phyloP scores from a whole-genome alignment of 2,113 vertebrate species.

The Hydrolagus affinis region DNA sequence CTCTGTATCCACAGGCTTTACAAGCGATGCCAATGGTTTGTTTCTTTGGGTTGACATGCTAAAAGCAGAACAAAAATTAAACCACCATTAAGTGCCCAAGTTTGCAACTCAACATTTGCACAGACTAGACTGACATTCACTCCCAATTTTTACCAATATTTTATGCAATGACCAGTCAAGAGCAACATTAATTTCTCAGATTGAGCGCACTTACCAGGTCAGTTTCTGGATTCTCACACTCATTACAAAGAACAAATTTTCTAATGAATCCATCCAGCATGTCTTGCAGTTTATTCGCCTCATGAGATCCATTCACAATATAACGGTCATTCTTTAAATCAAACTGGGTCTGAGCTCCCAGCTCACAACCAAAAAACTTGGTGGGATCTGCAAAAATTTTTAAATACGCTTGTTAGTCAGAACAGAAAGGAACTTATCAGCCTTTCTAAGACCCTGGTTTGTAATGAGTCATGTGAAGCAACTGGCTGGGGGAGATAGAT shows the following conservation, averaged over 20 bases:
- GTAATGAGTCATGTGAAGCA: background rate
- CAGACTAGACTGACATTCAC: too few species aligned
- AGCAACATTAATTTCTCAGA: background rate
- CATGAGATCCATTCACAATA: slow-evolving; percentile 99
- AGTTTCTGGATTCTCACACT: slow-evolving; percentile 99
- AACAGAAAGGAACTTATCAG: background rate
- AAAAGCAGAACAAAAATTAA: slow-evolving; percentile 31
- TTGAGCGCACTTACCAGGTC: slow-evolving; percentile 69
- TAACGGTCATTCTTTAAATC: slow-evolving; percentile 99
- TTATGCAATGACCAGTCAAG: too few species aligned
- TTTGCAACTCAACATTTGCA: background rate
- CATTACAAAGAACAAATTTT: slow-evolving; percentile 98
- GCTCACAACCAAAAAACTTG: slow-evolving; percentile 99
- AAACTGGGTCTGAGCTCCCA: slow-evolving; percentile 99
- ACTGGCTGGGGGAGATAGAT: too few species aligned
- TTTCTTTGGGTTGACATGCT: slow-evolving; percentile 98
- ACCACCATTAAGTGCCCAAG: background rate
- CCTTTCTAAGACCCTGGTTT: background rate
- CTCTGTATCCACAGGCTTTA: slow-evolving; percentile 95
- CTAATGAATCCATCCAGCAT: slow-evolving; percentile 99
- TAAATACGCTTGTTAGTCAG: background rate
- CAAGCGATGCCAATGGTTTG: slow-evolving; percentile 97
- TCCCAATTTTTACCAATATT: too few species aligned
- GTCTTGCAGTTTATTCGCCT: slow-evolving; percentile 99
- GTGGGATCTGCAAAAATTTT: slow-evolving; percentile 72